These are phyloP conservation scores for Diadromus collaris DNA, from an alignment of 2,888 invertebrate genomes.

Conservation along the genomic window DNA sequence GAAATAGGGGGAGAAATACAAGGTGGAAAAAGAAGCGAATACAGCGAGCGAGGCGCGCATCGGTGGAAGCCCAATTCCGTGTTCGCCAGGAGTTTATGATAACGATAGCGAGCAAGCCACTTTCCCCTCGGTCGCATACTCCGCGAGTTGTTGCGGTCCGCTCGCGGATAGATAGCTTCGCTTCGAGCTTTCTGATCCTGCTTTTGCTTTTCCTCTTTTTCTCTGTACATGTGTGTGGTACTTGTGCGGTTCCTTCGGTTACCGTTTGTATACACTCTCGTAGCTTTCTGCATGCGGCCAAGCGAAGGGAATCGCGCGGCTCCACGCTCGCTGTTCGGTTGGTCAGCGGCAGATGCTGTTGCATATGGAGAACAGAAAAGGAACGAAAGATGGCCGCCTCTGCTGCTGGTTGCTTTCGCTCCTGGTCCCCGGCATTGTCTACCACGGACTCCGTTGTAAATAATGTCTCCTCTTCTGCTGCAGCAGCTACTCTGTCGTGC, in stretches of 20 bases:
- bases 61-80: slow-evolving; percentile 59
- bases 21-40: slow-evolving; percentile 20
- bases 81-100: slow-evolving; percentile 68
- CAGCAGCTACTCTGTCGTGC: slow-evolving; percentile 9
- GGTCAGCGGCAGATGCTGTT: slow-evolving; percentile 75
- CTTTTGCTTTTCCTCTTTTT: slow-evolving; percentile 10
- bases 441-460: slow-evolving; percentile 76
- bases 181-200: slow-evolving; percentile 37
- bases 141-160: slow-evolving; percentile 28
- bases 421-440: slow-evolving; percentile 74
- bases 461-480: slow-evolving; percentile 73
- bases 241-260: slow-evolving; percentile 36
- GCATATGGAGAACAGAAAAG: slow-evolving; percentile 79
- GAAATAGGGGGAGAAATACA: slow-evolving; percentile 15
- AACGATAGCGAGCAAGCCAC: slow-evolving; percentile 63
- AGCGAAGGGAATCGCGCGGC: slow-evolving; percentile 33
- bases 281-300: slow-evolving; percentile 28
- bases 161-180: slow-evolving; percentile 29
- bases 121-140: slow-evolving; percentile 44
- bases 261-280: slow-evolving; percentile 9
- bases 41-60: slow-evolving; percentile 14
- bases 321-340: slow-evolving; percentile 27
- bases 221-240: background rate
- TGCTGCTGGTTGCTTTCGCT: slow-evolving; percentile 36
- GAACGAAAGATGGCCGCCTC: slow-evolving; percentile 76